Percentiles rank a stretch among this genome's conserved stretches.
These are phyloP conservation scores for Tupiocoris notatus DNA, from an alignment of 2,888 invertebrate genomes.

Conservation along the genomic window DNA sequence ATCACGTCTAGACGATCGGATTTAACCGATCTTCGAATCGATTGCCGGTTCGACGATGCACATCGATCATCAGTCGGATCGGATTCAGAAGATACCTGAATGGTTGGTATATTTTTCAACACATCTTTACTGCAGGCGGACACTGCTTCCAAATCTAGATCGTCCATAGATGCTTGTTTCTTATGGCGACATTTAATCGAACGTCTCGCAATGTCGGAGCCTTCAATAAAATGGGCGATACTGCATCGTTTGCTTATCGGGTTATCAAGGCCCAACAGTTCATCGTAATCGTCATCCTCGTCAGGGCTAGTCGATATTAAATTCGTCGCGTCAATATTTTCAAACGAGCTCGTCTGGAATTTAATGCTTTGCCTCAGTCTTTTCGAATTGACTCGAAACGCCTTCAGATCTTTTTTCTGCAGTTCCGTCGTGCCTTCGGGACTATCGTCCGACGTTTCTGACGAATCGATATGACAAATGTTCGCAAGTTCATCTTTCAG, in stretches of 20 bases:
- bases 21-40: slow-evolving; percentile 4
- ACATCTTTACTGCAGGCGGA: slow-evolving; percentile 26
- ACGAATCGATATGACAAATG: slow-evolving; percentile 79
- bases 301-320: slow-evolving; percentile 51
- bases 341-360: slow-evolving; percentile 40
- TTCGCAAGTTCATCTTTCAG: slow-evolving; percentile 50
- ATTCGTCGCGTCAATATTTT: slow-evolving; percentile 50
- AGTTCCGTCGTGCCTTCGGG: slow-evolving; percentile 49
- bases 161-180: slow-evolving; percentile 46
- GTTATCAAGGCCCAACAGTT: slow-evolving; percentile 48
- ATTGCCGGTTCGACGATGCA: slow-evolving; percentile 46
- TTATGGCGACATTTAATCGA: slow-evolving; percentile 62
- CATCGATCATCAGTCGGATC: slow-evolving; percentile 50
- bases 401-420: slow-evolving; percentile 42
- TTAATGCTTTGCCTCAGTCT: slow-evolving; percentile 44
- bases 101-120: slow-evolving; percentile 45
- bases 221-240: slow-evolving; percentile 78
- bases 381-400: slow-evolving; percentile 42
- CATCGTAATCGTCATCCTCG: slow-evolving; percentile 50
- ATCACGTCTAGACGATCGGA: slow-evolving; percentile 46
- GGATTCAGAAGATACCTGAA: slow-evolving; percentile 45
- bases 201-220: slow-evolving; percentile 73
- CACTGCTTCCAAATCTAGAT: slow-evolving; percentile 43
- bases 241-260: slow-evolving; percentile 59
- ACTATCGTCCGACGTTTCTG: slow-evolving; percentile 68